Evolutionary conservation across 1,140 invertebrate species (phyloP).

Genomic region (Mactra quadrangularis): DNA sequence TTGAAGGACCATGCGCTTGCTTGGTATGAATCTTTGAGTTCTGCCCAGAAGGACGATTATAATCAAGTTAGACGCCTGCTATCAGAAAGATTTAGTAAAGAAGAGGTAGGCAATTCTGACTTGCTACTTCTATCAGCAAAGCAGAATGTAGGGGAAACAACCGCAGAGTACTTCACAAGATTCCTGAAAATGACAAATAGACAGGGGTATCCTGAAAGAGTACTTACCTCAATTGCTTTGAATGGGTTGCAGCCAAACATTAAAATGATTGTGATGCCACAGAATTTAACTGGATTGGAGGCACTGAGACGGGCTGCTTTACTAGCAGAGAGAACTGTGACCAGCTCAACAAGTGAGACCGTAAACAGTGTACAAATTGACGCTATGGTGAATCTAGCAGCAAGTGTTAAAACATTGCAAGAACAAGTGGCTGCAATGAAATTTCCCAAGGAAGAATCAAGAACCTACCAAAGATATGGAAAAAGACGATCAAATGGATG

Average conservation of each 20-base stretch:
- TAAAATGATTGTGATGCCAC: slow-evolving; percentile 9
- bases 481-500: neutral
- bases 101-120: neutral
- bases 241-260: neutral
- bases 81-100: neutral
- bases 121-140: neutral
- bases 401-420: too few species aligned
- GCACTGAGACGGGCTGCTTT: neutral
- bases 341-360: neutral
- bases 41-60: neutral
- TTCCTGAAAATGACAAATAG: neutral
- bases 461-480: too few species aligned
- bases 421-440: too few species aligned
- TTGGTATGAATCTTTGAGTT: neutral
- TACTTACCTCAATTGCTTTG: neutral
- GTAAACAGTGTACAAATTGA: too few species aligned
- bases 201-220: neutral
- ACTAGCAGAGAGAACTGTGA: neutral
- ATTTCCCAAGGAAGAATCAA: too few species aligned
- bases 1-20: neutral
- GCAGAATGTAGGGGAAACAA: neutral
- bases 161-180: neutral
- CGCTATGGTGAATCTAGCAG: too few species aligned
- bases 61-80: neutral
- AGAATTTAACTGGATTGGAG: neutral